Base-by-base conservation (phyloP, 2,888 invertebrate species). In the Chymomyza amoena region DNA sequence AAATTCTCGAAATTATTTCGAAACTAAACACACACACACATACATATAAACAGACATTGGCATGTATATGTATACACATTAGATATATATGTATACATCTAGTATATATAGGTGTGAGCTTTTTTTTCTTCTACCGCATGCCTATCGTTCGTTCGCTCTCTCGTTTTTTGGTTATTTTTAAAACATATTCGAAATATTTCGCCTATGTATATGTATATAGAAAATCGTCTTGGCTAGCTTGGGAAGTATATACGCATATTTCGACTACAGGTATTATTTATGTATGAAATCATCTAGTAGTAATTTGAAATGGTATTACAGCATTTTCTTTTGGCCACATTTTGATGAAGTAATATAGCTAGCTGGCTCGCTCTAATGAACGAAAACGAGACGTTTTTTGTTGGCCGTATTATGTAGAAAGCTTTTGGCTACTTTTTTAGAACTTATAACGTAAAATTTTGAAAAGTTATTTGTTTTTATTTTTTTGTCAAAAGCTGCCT, bases 1-100 rank as follows among this genome's bases (percentile, higher is more conserved):
- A 89, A 89, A 87, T 80, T 88, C 80, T 88, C 88, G 81, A 85
- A 88, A 84, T 79, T 81, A 83, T 89, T 89, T 89, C 86, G 86
- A 86, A 86, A 82, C 72, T 68, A 76, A 70, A 73, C 74, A 75
- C 77, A 78, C 69, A 54, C 61, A 61, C 45, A 66, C 61, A 64
- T 52, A 67, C 54, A 69, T 62, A 25, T 25, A 25, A 25, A 25
- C 25, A 68, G 18, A 52, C 13, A 16, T 45, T 16, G 45, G 59
- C 51, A 68, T 70, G 66, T 20, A 64, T 64, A 69, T 67, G 72
- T 61, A 61, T 61, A 61, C 51, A 56, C 52, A 60, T 51, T 16
- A 67, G 25, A 32, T 52, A 72, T 36, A 59, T 52, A 51, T 64
- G 71, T 57, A 66, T 65, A 56, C 28, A 28, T 62, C 56, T 20